Base-by-base conservation (phyloP, 2,113 vertebrate genomes). In the Centrocercus urophasianus region DNA sequence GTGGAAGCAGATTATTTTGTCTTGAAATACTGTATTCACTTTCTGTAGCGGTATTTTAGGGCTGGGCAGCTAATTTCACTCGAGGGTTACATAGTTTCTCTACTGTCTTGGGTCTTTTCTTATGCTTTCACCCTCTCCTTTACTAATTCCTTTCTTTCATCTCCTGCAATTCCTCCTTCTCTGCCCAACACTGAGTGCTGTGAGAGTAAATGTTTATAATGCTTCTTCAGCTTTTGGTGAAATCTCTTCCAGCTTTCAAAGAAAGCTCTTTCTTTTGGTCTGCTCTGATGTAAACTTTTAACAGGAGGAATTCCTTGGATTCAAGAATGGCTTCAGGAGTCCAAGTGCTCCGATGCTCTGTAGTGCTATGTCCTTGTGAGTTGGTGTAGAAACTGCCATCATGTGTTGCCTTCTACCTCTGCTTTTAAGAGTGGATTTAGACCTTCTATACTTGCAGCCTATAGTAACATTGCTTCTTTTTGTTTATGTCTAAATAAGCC, bases 191-290 rank as follows among this genome's bases (percentile, higher is more conserved):
- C 32, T 64, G 65, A 1, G 6, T 63, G 80, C 76, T 81, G 73
- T 14, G 10, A 88, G 73, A 81, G 30, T 82, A 90, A 95, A 86
- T 78, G 96, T 96, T 94, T 95, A 84, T 88, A 82, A 79, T 16
- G 40, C 70, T 93, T 40, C 61, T 90, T 78, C 90, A 75, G 63
- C 40, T 94, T 93, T 90, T 3, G 4, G 86, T 90, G 73, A 93
- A 90, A 93, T 92, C 36, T 88, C 47, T 90, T 93, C 73, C 63
- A 95, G 1, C 76, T 95, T 93, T 88, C 65, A 93, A 96, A 95
- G 86, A 75, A 95, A 93, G 61, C 65, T 83, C 76, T 94, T 92
- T 88, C 36, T 48, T 78, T 95, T 61, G 54, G 56, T 75, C 95
- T 93, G 70, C 19, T 34, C 38, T 69, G 80, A 90, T 80, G 66